A percentile compares a stretch with the other conserved stretches of the same genome.
These are phyloP conservation scores for Bembecia ichneumoniformis DNA, from an alignment of 2,888 invertebrate species.

Conservation along the genomic window DNA sequence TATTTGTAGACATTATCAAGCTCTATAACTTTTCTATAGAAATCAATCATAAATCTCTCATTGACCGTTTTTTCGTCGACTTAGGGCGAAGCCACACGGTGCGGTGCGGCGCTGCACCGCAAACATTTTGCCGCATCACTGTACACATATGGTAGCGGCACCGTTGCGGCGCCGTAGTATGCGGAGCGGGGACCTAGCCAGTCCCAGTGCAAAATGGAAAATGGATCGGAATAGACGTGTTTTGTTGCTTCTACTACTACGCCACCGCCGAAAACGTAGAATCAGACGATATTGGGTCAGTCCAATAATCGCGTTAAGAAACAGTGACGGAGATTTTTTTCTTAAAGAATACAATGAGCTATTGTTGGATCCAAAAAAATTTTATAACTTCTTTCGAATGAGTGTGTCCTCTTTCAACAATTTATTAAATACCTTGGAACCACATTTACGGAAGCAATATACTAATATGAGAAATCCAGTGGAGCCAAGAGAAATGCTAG, in stretches of 20 bases:
- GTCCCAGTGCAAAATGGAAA: constrained; percentile 6
- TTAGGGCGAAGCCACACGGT: constrained; percentile 5
- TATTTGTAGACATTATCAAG: too few species aligned
- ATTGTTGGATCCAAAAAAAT: constrained; percentile 15
- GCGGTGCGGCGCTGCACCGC: constrained; percentile 9
- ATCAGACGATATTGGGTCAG: constrained; percentile 9
- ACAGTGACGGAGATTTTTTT: too few species aligned
- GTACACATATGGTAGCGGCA: constrained; percentile 7
- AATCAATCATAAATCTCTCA: too few species aligned
- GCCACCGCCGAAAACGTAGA: constrained; percentile 11
- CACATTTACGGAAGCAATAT: constrained; percentile 21
- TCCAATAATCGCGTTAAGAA: too few species aligned
- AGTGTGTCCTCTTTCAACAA: constrained; percentile 16
- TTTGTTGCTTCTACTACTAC: constrained; percentile 9
- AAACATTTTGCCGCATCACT: constrained; percentile 6
- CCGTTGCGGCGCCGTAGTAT: constrained; percentile 4
- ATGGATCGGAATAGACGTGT: constrained; percentile 12
- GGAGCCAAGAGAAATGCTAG: constrained; percentile 20
- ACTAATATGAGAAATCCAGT: constrained; percentile 22
- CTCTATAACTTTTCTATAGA: too few species aligned
- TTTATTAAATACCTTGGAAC: constrained; percentile 20
- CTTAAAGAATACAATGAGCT: constrained; percentile 15
- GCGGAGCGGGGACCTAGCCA: constrained; percentile 4
- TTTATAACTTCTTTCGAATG: constrained; percentile 16
- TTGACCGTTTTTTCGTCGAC: too few species aligned